phyloP scores from a whole-genome alignment of 2,888 invertebrate genomes.

The Nycteola revayana region DNA sequence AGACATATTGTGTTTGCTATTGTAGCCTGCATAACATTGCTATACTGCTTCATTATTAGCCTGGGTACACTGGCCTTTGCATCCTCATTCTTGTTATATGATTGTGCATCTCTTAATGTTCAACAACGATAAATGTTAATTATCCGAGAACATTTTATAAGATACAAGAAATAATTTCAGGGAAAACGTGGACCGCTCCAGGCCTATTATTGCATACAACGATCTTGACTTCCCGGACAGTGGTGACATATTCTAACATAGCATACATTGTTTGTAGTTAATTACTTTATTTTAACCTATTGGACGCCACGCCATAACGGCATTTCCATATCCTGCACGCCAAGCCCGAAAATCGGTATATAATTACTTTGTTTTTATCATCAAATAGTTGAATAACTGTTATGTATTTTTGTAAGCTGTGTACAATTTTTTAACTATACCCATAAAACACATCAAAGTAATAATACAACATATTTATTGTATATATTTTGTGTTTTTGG shows the following conservation, averaged over 20 bases:
- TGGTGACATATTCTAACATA: constrained; percentile 87
- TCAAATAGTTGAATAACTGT: too few relatives aligned
- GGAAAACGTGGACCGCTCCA: constrained; percentile 85
- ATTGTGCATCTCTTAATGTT: constrained; percentile 17
- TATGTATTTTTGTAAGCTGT: too few relatives aligned
- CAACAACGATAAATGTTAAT: too few relatives aligned
- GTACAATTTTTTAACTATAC: too few relatives aligned
- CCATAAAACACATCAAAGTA: too few relatives aligned
- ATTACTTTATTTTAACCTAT: constrained; percentile 1
- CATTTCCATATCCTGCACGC: too few relatives aligned
- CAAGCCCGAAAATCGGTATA: too few relatives aligned
- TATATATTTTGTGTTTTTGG: too few relatives aligned
- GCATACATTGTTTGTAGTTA: constrained; percentile 19
- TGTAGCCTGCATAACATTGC: constrained; percentile 16
- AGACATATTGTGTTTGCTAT: constrained; percentile 22
- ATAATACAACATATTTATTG: too few relatives aligned
- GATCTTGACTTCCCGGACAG: constrained; percentile 94
- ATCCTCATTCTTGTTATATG: constrained; percentile 11
- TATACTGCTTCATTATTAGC: constrained; percentile 25
- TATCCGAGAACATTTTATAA: too few relatives aligned
- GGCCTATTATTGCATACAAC: constrained; percentile 93
- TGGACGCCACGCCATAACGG: too few relatives aligned
- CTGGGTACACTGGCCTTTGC: constrained; percentile 11
- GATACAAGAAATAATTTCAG: constrained; percentile 77
- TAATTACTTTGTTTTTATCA: too few relatives aligned